Percentiles rank a stretch among this genome's conserved stretches.
These are phyloP conservation scores for Pica pica DNA, from an alignment of 2,113 vertebrate species.

Conservation along the genomic window DNA sequence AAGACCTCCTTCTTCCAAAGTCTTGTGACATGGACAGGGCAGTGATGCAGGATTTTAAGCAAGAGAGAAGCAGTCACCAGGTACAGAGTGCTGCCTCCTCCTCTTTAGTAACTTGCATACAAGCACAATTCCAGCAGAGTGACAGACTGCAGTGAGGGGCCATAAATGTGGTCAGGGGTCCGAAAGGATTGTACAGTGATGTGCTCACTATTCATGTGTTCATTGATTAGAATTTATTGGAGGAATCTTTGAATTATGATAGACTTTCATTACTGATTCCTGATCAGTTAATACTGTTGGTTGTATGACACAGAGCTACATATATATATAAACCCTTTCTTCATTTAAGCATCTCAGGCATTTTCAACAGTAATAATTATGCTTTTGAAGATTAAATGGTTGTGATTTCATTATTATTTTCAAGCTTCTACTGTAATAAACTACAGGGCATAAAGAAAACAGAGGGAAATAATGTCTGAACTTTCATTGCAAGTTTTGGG, in stretches of 20 bases:
- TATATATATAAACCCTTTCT: neutral
- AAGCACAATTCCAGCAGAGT: neutral
- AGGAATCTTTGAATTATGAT: neutral
- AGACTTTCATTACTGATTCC: neutral
- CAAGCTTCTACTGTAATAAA: neutral
- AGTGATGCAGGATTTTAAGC: neutral
- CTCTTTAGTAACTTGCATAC: rapidly evolving
- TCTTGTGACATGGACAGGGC: neutral
- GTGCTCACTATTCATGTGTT: neutral
- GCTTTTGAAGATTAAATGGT: neutral
- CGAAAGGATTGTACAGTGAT: rapidly evolving
- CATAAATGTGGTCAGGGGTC: neutral
- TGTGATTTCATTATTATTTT: neutral
- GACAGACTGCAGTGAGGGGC: neutral
- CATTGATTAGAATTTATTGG: neutral
- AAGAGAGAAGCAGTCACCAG: no score
- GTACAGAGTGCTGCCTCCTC: neutral
- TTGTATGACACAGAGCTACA: neutral
- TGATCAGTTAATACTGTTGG: neutral
- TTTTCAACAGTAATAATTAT: neutral
- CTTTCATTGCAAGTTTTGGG: neutral
- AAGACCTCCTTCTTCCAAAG: neutral
- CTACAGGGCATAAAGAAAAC: neutral
- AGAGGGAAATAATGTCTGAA: neutral
- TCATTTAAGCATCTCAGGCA: neutral